These are phyloP conservation scores for Notarius lentiginosus DNA, from an alignment of 2,113 vertebrate genomes.

Conservation along the genomic window DNA sequence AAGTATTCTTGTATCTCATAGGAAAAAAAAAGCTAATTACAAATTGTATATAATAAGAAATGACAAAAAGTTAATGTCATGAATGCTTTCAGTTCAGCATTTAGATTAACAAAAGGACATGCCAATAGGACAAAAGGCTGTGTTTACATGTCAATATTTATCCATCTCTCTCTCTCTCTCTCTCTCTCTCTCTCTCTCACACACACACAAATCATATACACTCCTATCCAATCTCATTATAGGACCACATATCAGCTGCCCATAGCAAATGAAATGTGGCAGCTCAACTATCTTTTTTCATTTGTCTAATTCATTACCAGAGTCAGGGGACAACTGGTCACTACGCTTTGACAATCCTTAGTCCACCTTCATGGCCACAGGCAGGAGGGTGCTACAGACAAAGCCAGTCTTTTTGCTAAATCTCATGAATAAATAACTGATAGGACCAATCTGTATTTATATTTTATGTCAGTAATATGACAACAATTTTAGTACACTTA, in stretches of 20 bases:
- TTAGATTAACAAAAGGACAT: conserved; percentile 24
- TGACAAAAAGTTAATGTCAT: neutral
- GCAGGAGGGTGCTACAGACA: neutral
- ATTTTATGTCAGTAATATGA: neutral
- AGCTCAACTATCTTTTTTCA: conserved; percentile 51
- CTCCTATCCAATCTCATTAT: conserved; percentile 51
- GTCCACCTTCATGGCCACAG: conserved; percentile 1
- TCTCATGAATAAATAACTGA: neutral
- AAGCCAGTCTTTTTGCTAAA: neutral
- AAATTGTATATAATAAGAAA: neutral
- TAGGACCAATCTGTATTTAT: neutral
- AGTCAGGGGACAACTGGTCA: conserved; percentile 43
- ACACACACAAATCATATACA: neutral
- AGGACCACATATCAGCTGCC: conserved; percentile 37
- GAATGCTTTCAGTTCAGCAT: conserved; percentile 18
- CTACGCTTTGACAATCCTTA: conserved; percentile 27
- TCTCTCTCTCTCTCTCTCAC: neutral
- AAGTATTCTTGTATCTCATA: neutral
- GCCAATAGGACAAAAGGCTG: conserved; percentile 5
- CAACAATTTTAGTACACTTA: neutral
- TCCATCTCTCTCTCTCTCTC: neutral
- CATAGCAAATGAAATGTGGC: conserved; percentile 55
- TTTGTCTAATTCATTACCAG: conserved; percentile 56
- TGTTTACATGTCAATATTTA: conserved; percentile 36
- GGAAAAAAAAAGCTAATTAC: neutral